These are phyloP conservation scores for Entomobrya multifasciata DNA, from an alignment of 2,888 invertebrate species.

Conservation along the genomic window DNA sequence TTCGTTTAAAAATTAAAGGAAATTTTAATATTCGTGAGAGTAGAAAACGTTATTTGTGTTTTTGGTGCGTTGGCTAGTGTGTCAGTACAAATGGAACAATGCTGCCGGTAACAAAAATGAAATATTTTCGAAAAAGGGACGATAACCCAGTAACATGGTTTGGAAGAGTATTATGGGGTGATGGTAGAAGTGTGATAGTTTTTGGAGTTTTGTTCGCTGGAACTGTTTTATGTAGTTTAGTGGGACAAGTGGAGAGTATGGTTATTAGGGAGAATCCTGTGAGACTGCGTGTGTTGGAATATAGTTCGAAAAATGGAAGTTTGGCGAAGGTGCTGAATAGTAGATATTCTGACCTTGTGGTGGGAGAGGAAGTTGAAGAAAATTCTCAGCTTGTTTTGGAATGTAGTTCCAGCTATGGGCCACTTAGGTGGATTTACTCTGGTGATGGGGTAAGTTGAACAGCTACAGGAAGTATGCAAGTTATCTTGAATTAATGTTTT, in stretches of 20 bases:
- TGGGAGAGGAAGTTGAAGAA: constrained; percentile 63
- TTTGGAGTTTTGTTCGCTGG: neutral
- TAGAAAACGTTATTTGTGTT: neutral
- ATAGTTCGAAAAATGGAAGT: constrained; percentile 59
- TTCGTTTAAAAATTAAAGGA: neutral
- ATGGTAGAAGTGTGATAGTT: neutral
- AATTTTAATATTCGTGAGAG: neutral
- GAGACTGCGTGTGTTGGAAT: constrained; percentile 65
- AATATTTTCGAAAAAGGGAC: neutral
- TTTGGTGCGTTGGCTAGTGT: neutral
- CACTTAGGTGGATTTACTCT: constrained; percentile 49
- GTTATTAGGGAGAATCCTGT: constrained; percentile 60
- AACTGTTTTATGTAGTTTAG: neutral
- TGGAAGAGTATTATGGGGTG: too few species aligned
- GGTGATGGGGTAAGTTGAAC: constrained; percentile 64
- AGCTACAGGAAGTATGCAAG: neutral
- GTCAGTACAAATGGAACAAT: constrained; percentile 6
- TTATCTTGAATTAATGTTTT: too few species aligned
- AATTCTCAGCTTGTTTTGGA: constrained; percentile 69
- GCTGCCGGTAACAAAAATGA: constrained; percentile 20
- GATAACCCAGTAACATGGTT: constrained; percentile 33
- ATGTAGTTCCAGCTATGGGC: constrained; percentile 61
- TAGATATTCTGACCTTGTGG: constrained; percentile 65
- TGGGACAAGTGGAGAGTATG: constrained; percentile 15
- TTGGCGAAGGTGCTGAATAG: constrained; percentile 65